Base-by-base conservation (phyloP, 1,140 invertebrate genomes). In the Penaeus japonicus region DNA sequence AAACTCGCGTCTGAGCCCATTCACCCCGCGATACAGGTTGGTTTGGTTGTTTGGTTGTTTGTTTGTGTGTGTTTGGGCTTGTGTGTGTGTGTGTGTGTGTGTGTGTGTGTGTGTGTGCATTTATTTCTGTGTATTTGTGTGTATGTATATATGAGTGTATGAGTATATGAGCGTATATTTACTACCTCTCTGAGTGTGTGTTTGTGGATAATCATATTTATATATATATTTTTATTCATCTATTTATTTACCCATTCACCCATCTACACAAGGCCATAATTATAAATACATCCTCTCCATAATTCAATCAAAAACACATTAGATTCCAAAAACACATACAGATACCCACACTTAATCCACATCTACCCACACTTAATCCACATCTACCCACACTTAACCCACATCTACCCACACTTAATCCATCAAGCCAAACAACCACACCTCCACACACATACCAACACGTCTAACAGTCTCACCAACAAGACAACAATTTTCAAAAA, bases 21-120 rank as follows among this genome's bases (percentile, higher is more conserved):
- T 5, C 86, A 88, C 32, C 86, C 86, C 0, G 86, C 86, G 7
- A 88, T 88, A 65, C 86, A 88, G 80, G 86, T 88, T n/a, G 18
- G 39, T 24, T 20, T 83, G 3, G 27, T 2, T 32, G 24, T 18
- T 77, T 35, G 30, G 0, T 77, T 77, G 12, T 47, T 77, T 77
- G 30, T 47, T 77, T 77, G 39, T 18, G 78, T 54, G 20, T 5
- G 24, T 1, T 15, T 80, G 27, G 0, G 62, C 0, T 24, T 78
- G 35, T 78, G 32, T 35, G 35, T 35, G 32, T 39, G 39, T 18
- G 39, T 35, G 39, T 32, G 39, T 77, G 39, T 18, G 39, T 32
- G 39, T 0, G 17, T 32, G 39, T 17, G 20, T 18, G 39, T 17
- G 39, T 32, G 39, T 35, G 39, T 77, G 73, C 18, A 2, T 35